phyloP scores from a whole-genome alignment of 2,797 vertebrate genomes.

The Urocyon cinereoargenteus region DNA sequence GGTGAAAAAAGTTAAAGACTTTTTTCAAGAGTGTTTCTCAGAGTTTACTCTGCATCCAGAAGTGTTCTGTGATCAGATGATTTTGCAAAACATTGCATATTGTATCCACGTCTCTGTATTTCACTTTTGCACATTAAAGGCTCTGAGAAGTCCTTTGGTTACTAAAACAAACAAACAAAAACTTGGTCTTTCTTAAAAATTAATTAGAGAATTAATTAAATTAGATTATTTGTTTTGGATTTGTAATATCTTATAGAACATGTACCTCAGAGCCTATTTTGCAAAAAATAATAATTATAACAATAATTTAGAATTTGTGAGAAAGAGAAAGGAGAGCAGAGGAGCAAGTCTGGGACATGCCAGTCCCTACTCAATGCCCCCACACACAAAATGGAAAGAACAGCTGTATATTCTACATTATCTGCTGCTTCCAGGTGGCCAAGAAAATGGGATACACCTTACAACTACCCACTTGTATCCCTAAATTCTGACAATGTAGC shows the following conservation, averaged over 20 bases:
- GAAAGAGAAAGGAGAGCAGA: not conserved
- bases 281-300: not conserved
- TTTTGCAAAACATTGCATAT: not conserved
- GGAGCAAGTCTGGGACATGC: not conserved
- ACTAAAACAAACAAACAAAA: not conserved
- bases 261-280: not conserved
- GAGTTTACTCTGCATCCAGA: not conserved
- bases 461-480: not conserved
- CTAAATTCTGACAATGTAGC: not conserved
- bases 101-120: not conserved
- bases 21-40: not conserved
- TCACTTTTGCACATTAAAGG: not conserved
- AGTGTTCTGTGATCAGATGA: not conserved
- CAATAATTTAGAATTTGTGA: not conserved
- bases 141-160: not conserved
- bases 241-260: not conserved
- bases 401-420: not conserved
- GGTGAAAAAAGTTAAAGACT: not conserved
- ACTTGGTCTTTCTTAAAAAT: not conserved
- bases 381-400: not conserved
- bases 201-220: not conserved
- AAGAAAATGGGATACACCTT: not conserved
- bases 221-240: not conserved
- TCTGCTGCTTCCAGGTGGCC: not conserved
- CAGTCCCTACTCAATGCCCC: not conserved